Base-by-base conservation (phyloP, 2,797 vertebrate species). In the Oceanodroma leucorhoa region DNA sequence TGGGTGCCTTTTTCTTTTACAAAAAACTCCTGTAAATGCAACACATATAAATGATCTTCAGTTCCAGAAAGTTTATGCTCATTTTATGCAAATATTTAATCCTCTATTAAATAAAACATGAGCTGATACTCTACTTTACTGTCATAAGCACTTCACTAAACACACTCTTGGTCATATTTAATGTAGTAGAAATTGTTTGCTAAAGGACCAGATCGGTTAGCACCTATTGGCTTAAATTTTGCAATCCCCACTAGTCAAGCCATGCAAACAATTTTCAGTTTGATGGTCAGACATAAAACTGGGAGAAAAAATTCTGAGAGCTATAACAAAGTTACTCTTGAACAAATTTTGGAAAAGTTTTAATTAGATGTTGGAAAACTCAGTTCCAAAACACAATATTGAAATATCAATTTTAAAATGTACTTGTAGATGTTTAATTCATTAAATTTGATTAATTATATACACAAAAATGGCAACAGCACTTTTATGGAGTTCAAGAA, bases 11-110 rank as follows among this genome's bases (percentile, higher is more conserved):
- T 93, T 95, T 27, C 38, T 57, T 57, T 65, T 16, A 65, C 9
- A 53, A 92, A 81, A 61, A 32, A 62, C 2, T 10, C 7, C 19
- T 40, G 20, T 46, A 69, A 91, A 89, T 40, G 14, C 34, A 75
- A 73, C 19, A 29, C 8, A 36, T 41, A 48, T 32, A 89, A 80
- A 67, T 43, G 14, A 29, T 34, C 10, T 82, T 60, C 21, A 18
- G 26, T 57, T 88, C n/a, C 72, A 70, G 36, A 61, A 93, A 73
- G 3, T 83, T 95, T 45, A 41, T 79, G 14, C 21, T 91, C 3
- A 71, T 58, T 86, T 95, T 77, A 84, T 65, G 84, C 54, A 73
- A 89, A 57, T 90, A 87, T 93, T 91, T 71, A 87, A 70, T 75
- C 13, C 36, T 48, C 19, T 80, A 4, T 92, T 93, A 78, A 82